These are phyloP conservation scores for Parasteatoda lunata DNA, from an alignment of 2,888 invertebrate genomes.

Conservation along the genomic window DNA sequence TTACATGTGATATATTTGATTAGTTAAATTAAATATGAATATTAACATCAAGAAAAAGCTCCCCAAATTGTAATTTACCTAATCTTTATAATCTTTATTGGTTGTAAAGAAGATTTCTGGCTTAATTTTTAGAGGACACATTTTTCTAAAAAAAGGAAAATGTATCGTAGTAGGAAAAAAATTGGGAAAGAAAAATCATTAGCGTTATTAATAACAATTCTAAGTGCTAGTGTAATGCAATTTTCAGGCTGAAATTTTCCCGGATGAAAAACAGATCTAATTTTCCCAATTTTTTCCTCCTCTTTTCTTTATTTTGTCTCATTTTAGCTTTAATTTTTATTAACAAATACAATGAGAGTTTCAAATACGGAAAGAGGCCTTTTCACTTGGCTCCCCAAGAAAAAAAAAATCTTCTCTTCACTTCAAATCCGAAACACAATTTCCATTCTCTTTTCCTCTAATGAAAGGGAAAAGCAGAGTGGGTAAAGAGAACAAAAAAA, in stretches of 20 bases:
- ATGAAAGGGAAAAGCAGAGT: conserved; percentile 30
- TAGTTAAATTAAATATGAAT: conserved; percentile 16
- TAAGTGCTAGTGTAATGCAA: conserved; percentile 20
- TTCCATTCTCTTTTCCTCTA: conserved; percentile 22
- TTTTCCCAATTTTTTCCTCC: conserved; percentile 6
- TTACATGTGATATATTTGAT: conserved; percentile 46
- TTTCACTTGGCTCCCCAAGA: not conserved
- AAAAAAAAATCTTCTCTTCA: not conserved
- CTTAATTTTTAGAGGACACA: conserved; percentile 47
- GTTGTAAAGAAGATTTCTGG: conserved; percentile 15
- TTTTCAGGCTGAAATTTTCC: conserved; percentile 34
- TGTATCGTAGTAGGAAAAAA: conserved; percentile 1
- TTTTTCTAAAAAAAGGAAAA: conserved; percentile 41
- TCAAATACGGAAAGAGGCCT: conserved; percentile 43
- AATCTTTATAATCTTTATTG: conserved; percentile 13
- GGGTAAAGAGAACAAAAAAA: not conserved
- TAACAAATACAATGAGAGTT: conserved; percentile 44
- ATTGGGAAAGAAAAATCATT: conserved; percentile 1
- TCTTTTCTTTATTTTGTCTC: not conserved
- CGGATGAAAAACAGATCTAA: conserved; percentile 59
- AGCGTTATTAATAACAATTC: conserved; percentile 48
- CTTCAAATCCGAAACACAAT: conserved; percentile 16
- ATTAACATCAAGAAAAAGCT: conserved; percentile 1
- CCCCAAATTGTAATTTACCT: not conserved
- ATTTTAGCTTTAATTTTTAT: conserved; percentile 25